Percentiles rank a stretch among this genome's conserved stretches.
phyloP scores from a whole-genome alignment of 2,888 invertebrate genomes.

The Drosophila differens region DNA sequence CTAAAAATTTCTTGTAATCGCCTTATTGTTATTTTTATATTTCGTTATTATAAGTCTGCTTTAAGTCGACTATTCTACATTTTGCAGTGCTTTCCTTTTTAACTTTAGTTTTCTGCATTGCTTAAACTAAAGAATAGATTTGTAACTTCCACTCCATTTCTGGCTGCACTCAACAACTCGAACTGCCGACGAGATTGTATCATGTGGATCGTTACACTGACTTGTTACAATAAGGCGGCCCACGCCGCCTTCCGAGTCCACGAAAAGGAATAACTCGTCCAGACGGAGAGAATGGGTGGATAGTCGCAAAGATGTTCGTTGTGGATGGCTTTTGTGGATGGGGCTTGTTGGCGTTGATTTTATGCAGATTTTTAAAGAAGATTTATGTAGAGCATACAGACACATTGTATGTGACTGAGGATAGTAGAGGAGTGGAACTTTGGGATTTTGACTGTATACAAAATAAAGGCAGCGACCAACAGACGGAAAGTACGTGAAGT shows the following conservation, averaged over 20 bases:
- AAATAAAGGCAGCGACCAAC: slow-evolving; percentile 42
- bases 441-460: slow-evolving; percentile 11
- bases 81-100: background rate
- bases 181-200: slow-evolving; percentile 57
- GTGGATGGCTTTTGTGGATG: slow-evolving; percentile 47
- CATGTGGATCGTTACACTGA: slow-evolving; percentile 49
- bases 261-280: slow-evolving; percentile 33
- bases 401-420: slow-evolving; percentile 59
- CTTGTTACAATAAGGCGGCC: slow-evolving; percentile 39
- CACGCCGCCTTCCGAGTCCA: slow-evolving; percentile 5
- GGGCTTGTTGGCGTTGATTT: slow-evolving; percentile 80
- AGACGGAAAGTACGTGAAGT: slow-evolving; percentile 64
- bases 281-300: slow-evolving; percentile 35
- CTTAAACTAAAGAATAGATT: slow-evolving; percentile 49
- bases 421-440: background rate
- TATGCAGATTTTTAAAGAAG: slow-evolving; percentile 77
- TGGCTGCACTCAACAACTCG: slow-evolving; percentile 19
- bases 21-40: background rate
- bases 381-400: slow-evolving; percentile 76
- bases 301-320: slow-evolving; percentile 63
- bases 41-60: background rate
- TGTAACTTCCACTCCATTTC: slow-evolving; percentile 62
- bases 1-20: background rate
- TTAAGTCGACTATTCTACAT: background rate
- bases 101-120: background rate